Conservation (phyloP, 2,113 vertebrate genomes). For the Alligator sinensis region DNA sequence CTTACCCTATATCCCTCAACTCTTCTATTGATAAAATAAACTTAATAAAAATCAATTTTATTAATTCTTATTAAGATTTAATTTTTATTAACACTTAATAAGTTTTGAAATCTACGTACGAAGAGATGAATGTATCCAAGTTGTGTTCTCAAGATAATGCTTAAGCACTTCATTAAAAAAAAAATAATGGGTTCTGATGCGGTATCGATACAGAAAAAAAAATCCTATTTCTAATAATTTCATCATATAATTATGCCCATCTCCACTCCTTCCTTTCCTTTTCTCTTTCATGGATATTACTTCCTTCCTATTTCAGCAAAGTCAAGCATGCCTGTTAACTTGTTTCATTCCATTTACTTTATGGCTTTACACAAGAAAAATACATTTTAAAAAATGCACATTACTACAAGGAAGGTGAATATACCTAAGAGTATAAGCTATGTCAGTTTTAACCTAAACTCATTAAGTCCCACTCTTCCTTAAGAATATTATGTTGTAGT, state of each 20-base stretch:
- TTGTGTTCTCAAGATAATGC: background rate
- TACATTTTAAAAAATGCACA: background rate
- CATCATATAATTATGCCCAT: background rate
- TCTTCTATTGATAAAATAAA: background rate
- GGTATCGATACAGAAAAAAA: too few relatives aligned
- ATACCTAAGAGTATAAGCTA: background rate
- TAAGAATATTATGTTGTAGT: background rate
- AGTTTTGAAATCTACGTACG: background rate
- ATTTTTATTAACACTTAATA: too few relatives aligned
- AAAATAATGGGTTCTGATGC: rapidly evolving
- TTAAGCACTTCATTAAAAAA: background rate
- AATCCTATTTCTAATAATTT: background rate
- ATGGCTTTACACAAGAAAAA: background rate
- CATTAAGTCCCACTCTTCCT: rapidly evolving
- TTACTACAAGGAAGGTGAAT: too few relatives aligned
- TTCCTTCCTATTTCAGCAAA: background rate
- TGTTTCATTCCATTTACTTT: background rate
- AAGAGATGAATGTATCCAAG: background rate
- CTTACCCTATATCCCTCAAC: background rate
- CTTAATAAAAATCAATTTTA: background rate
- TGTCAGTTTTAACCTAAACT: background rate
- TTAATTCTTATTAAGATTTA: too few relatives aligned
- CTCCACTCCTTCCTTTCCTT: background rate
- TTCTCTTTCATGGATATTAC: background rate
- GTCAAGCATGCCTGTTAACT: background rate